Base-by-base conservation (phyloP, 92 coral and sea anemone genomes). In the Muricea muricata region DNA sequence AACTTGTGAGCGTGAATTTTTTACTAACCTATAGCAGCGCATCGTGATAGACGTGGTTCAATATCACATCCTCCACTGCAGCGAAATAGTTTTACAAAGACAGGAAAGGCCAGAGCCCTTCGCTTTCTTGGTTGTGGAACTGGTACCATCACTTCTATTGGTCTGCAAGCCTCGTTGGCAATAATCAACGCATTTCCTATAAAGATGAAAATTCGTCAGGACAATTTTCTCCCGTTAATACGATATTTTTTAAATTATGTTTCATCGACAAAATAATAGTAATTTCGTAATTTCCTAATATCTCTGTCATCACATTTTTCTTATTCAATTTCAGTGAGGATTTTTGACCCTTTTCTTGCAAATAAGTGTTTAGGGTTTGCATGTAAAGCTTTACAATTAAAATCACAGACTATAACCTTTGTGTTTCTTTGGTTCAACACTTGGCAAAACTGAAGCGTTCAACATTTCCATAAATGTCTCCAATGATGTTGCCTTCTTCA, bases 111-210 rank as follows among this genome's bases (percentile, higher is more conserved):
- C 70, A 78, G 14, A 13, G 71, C 67, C 37, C 83, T 56, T 58
- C 55, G 14, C 40, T 58, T 78, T 41, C 24, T 78, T 23, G 83
- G 83, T 24, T 78, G 83, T 32, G 83, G 83, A 11, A 78, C 83
- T 58, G 33, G 61, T 4, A 78, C 83, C 83, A 56, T 78, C n/a
- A 78, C 83, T 78, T 78, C 83, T 13, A 78, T 37, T n/a, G 83
- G 83, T 39, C 37, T 78, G 45, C 83, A 78, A 17, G 65, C 33
- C 52, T 78, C 83, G 58, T 78, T 78, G 0, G 32, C 71, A 34
- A 78, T 56, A 3, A 57, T 40, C 70, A 78, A 57, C 21, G 83
- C 69, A 78, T 21, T 23, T 24, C 45, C 83, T 28, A 0, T 11
- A 29, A 6, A 65, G 70, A 12, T 8, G 24, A 13, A 60, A 6